Evolutionary conservation across 2,888 invertebrate genomes (phyloP).

Genomic region (Seladonia tumulorum): DNA sequence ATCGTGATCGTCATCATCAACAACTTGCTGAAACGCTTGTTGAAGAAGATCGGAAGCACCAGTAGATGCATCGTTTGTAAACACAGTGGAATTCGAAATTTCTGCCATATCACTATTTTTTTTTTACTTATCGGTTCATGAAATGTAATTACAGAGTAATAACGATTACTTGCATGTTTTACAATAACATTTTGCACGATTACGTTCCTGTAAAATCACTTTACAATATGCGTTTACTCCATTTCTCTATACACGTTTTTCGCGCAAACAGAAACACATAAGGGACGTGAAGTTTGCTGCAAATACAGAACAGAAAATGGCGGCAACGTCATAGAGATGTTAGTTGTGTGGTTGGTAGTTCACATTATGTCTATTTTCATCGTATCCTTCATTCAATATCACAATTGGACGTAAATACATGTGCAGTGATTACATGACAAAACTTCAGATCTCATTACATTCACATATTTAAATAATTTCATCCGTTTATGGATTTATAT

Average conservation of each 20-base stretch:
- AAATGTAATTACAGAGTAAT: slow-evolving; percentile 34
- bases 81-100: slow-evolving; percentile 75
- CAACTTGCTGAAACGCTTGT: slow-evolving; percentile 81
- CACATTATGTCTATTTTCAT: slow-evolving; percentile 36
- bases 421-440: not conserved
- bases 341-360: slow-evolving; percentile 35
- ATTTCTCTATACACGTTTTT: slow-evolving; percentile 69
- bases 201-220: slow-evolving; percentile 35
- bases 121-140: not conserved
- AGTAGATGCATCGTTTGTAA: slow-evolving; percentile 77
- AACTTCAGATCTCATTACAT: slow-evolving; percentile 4
- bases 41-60: slow-evolving; percentile 79
- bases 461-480: not conserved
- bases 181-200: slow-evolving; percentile 32
- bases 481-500: not conserved
- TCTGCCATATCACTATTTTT: slow-evolving; percentile 74
- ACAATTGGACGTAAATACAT: not conserved
- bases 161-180: slow-evolving; percentile 48
- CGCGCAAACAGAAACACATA: slow-evolving; percentile 74
- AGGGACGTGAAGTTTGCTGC: slow-evolving; percentile 53
- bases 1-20: slow-evolving; percentile 76
- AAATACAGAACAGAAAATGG: slow-evolving; percentile 46
- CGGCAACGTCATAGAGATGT: slow-evolving; percentile 6
- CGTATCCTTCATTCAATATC: slow-evolving; percentile 13
- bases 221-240: slow-evolving; percentile 42